phyloP scores from a whole-genome alignment of 2,797 vertebrate species.

The Oceanodroma leucorhoa region DNA sequence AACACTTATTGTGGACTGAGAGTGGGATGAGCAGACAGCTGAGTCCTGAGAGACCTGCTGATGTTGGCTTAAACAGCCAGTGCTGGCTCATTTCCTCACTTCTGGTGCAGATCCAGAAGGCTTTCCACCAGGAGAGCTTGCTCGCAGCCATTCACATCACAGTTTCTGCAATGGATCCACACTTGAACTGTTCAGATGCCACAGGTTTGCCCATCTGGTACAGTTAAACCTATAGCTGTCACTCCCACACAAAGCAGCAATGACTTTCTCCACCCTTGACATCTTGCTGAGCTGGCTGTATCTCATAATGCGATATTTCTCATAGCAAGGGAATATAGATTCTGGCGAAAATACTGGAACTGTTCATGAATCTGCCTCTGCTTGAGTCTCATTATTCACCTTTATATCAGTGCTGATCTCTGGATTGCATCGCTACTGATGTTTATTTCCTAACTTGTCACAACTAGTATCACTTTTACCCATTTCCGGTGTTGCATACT shows the following conservation, averaged over 20 bases:
- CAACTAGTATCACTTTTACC: neutral
- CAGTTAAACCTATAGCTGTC: constrained; percentile 28
- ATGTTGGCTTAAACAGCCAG: constrained; percentile 32
- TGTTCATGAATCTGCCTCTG: neutral
- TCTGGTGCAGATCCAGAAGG: constrained; percentile 61
- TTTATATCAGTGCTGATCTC: neutral
- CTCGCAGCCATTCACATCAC: constrained; percentile 17
- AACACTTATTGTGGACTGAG: neutral
- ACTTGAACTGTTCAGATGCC: constrained; percentile 30
- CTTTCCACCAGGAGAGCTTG: constrained; percentile 61
- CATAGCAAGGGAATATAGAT: constrained; percentile 19
- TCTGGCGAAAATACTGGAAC: neutral
- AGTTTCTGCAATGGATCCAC: neutral
- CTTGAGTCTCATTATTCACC: neutral
- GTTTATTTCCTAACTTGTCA: neutral
- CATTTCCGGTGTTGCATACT: neutral
- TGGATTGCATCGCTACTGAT: neutral
- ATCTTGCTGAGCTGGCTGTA: constrained; percentile 44
- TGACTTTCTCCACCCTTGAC: constrained; percentile 63
- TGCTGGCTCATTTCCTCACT: constrained; percentile 41
- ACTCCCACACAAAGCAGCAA: neutral
- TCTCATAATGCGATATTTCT: neutral
- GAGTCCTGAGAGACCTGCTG: constrained; percentile 59
- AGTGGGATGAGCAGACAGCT: constrained; percentile 34
- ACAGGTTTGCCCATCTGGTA: constrained; percentile 65